phyloP scores from a whole-genome alignment of 2,797 vertebrate species.

The Phoeniculus purpureus region DNA sequence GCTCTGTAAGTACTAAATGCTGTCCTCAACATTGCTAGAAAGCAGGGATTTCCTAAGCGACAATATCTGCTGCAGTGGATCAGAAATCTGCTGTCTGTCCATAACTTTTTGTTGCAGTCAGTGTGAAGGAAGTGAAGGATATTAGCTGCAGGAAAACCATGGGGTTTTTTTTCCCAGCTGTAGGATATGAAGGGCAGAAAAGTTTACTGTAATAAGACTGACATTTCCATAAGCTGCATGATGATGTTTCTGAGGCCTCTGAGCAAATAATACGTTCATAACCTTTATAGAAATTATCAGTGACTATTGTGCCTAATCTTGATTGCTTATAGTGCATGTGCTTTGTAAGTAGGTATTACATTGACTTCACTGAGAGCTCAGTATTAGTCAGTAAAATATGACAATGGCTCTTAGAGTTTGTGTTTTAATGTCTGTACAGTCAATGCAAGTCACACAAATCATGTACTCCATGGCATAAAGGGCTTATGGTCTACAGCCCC shows the following conservation, averaged over 20 bases:
- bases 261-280: conserved; percentile 19
- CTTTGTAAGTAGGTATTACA: background rate
- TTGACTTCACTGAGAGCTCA: conserved; percentile 7
- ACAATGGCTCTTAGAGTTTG: background rate
- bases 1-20: background rate
- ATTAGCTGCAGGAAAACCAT: background rate
- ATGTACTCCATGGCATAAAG: background rate
- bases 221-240: background rate
- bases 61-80: background rate
- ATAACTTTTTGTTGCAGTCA: background rate
- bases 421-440: background rate
- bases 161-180: background rate
- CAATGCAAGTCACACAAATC: background rate
- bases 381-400: background rate
- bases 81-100: background rate
- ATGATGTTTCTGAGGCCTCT: background rate
- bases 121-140: background rate
- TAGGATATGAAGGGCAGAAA: background rate
- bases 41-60: background rate
- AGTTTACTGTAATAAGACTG: background rate
- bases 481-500: background rate
- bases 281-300: background rate
- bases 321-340: conserved; percentile 1
- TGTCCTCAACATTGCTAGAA: background rate
- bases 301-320: background rate